Evolutionary conservation across 1,140 invertebrate species (phyloP).

Genomic region (Bombus ignitus): DNA sequence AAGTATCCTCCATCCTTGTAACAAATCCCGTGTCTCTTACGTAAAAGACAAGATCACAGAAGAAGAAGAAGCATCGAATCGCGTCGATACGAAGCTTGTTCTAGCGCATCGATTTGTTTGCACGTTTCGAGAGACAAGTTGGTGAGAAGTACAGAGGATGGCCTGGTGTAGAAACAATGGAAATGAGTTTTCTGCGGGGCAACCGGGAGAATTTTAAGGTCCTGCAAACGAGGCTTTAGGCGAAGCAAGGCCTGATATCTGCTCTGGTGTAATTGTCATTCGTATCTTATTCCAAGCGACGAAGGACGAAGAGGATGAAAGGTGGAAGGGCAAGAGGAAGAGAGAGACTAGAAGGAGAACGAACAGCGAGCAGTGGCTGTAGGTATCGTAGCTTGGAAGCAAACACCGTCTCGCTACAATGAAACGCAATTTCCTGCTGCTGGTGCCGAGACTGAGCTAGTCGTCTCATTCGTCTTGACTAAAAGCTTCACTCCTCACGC

Average conservation of each 20-base stretch:
- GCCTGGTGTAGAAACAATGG: conserved; percentile 38
- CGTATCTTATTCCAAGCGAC: conserved; percentile 68
- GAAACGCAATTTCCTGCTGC: conserved; percentile 78
- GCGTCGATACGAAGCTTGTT: background rate
- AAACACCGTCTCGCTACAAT: conserved; percentile 77
- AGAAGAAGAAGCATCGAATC: background rate
- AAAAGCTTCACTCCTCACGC: conserved; percentile 72
- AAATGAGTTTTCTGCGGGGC: conserved; percentile 41
- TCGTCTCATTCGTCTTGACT: conserved; percentile 74
- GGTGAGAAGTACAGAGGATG: background rate
- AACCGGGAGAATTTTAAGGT: conserved; percentile 63
- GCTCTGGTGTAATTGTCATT: conserved; percentile 71
- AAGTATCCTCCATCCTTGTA: background rate
- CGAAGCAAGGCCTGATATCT: conserved; percentile 56
- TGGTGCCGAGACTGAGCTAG: conserved; percentile 68
- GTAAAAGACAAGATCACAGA: background rate
- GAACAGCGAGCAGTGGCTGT: conserved; percentile 9
- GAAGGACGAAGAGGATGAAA: conserved; percentile 15
- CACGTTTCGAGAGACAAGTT: conserved; percentile 1
- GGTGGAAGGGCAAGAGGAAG: background rate
- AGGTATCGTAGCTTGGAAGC: conserved; percentile 74
- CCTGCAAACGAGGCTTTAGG: conserved; percentile 52
- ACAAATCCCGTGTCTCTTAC: background rate
- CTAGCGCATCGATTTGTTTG: conserved; percentile 25
- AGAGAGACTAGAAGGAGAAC: background rate